Base-by-base conservation (phyloP, 2,888 invertebrate genomes). In the Abrostola tripartita region DNA sequence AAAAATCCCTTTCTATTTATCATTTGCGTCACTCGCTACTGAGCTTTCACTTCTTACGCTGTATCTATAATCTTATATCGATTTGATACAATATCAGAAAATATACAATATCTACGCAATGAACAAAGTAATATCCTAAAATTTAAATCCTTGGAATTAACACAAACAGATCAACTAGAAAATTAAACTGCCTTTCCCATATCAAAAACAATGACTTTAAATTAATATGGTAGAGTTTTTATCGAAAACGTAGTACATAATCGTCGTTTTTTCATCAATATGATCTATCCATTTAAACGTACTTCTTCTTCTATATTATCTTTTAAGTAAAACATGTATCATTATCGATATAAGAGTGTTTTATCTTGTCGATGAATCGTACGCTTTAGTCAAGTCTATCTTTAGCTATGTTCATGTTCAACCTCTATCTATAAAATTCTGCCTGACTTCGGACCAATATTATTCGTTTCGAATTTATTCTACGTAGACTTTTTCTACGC, bases 391-490 rank as follows among this genome's bases (percentile, higher is more conserved):
- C 53, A 70, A 41, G 35, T 52, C 51, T 69, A 63, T 74, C 40
- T 49, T 58, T 62, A 71, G 61, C 40, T 76, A 57, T 42, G 14
- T 68, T 78, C 64, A 57, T 42, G 14, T 68, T 78, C 64, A 12
- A 55, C 67, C 60, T 74, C 52, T 74, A 51, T 65, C 54, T 58
- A 59, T 65, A 59, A 60, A 76, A 53, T 79, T 87, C 84, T 85
- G 87, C 82, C 87, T 85, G 80, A 84, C 81, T 88, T 86, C 78
- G 92, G 92, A 91, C 92, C 92, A 92, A 92, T 82, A 79, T 71
- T 72, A 71, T 89, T 91, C 61, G 74, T 91, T 91, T 90, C 83
- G 85, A 91, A 89, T 89, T 90, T 88, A 90, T 90, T 90, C 84
- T 72, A 76, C 76, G 68, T 88, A 84, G 78, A 78, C 40, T 68